Base-by-base conservation (phyloP, 2,797 vertebrate species). In the Crenichthys baileyi region DNA sequence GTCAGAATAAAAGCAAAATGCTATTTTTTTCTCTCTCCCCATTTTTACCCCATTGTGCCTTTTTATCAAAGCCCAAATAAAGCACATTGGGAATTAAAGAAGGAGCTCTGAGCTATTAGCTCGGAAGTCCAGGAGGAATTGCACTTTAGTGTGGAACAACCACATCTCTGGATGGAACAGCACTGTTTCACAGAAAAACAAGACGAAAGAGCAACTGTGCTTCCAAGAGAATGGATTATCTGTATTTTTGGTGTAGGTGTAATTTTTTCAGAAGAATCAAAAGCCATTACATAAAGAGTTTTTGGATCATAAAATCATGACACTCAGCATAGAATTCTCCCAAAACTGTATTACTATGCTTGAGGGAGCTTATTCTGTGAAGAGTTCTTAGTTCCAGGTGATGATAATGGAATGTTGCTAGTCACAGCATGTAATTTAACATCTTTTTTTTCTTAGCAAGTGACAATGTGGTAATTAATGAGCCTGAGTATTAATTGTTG, bases 71-170 rank as follows among this genome's bases (percentile, higher is more conserved):
- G 55, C n/a, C 55, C 70, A 20, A n/a, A 60, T 48, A 76, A 2
- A 1, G 81, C 79, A 83, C 73, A 53, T 77, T 1, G 0, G 68
- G 77, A 84, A 60, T 58, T 70, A 75, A 81, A 79, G 31, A 86
- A 83, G 85, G 56, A 77, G 63, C 74, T 74, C 73, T 6, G 36
- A 83, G 79, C 85, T 73, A 89, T 86, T 85, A 76, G 36, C 53
- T 31, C 20, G 0, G 48, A 50, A 79, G 51, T 75, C 76, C 53
- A 41, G 1, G 7, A 83, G 72, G 82, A 87, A 83, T 83, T 83
- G 44, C 20, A 80, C 63, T 74, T 80, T 68, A 73, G 7, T 61
- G 68, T 60, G 81, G 63, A 87, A 76, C 39, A 81, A 72, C 70
- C 55, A 61, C 84, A 70, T 56, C 46, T 80, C 41, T 75, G 55